phyloP scores from a whole-genome alignment of 2,113 vertebrate genomes.

The Glaucomys volans region DNA sequence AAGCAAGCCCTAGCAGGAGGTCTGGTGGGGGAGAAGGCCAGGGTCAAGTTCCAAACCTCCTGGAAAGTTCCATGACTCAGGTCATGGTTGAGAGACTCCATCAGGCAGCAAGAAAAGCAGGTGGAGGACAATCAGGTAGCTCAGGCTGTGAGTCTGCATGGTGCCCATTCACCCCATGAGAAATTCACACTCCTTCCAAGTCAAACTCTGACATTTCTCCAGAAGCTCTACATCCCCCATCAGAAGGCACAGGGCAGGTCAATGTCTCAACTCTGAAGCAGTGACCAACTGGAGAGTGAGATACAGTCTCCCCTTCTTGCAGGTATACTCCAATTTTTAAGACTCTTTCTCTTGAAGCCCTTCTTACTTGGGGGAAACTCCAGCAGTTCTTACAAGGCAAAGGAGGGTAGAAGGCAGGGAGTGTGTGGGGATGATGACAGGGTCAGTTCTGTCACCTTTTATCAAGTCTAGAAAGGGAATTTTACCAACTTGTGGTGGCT shows the following conservation, averaged over 20 bases:
- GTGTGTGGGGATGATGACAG: too few species aligned
- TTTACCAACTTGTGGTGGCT: neutral
- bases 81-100: neutral
- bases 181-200: neutral
- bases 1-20: neutral
- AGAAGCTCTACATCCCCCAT: neutral
- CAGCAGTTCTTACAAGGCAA: neutral
- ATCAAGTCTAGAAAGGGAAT: neutral
- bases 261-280: neutral
- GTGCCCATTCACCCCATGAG: neutral
- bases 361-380: neutral
- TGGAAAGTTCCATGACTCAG: neutral
- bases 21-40: neutral
- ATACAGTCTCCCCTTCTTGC: neutral
- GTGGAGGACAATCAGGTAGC: neutral
- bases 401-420: neutral
- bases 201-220: neutral
- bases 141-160: too few species aligned
- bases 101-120: neutral
- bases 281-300: neutral
- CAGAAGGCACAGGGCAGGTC: neutral
- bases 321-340: neutral
- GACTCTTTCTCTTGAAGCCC: neutral
- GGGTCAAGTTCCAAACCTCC: neutral
- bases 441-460: neutral